Base-by-base conservation (phyloP, 92 coral and sea anemone species). In the Palythoa heliodiscus region DNA sequence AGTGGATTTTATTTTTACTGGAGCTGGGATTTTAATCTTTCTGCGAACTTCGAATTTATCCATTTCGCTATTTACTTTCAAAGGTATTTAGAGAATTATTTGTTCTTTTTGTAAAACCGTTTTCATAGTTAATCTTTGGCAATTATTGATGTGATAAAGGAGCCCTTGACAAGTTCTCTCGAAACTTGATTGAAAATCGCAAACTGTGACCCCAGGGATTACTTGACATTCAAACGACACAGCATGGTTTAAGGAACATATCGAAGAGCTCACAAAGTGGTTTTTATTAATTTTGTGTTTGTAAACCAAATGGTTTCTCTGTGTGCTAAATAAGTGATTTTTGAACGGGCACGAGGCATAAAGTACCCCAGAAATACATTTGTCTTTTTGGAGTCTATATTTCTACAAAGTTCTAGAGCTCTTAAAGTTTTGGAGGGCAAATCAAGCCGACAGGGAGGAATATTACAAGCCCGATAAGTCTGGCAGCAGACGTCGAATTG, bases 171-270 rank as follows among this genome's bases (percentile, higher is more conserved):
- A 80, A 64, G 23, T 48, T 17, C 13, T 24, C 14, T 38, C 16
- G 61, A 66, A 80, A 66, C 16, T 54, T 66, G 43, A 80, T 64
- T 80, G 52, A 67, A 47, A 80, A 16, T 47, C 11, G 23, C 3
- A 48, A 63, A 14, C 23, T 25, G 22, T 80, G 84, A 80, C 84
- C 84, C 84, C 60, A 66, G 84, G 84, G 84, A 80, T 37, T 80
- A 25, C 25, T 43, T 48, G 5, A 4, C 48, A 39, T 66, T 6
- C n/a, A 25, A 40, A 19, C 43, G 38, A 64, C 73, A 64, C 84
- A 80, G 55, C 16, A 4, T 20, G 22, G 20, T n/a, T 6, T 16
- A 61, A 55, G 5, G 22, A 25, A 23, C 43, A 4, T 25, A 11
- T 25, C 23, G 9, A 63, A 63, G 22, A 15, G 40, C 58, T 14